Evolutionary conservation across 2,797 vertebrate genomes (phyloP), one percentile per base, ranked within the genome.

Genomic region (Telmatherina bonti): DNA sequence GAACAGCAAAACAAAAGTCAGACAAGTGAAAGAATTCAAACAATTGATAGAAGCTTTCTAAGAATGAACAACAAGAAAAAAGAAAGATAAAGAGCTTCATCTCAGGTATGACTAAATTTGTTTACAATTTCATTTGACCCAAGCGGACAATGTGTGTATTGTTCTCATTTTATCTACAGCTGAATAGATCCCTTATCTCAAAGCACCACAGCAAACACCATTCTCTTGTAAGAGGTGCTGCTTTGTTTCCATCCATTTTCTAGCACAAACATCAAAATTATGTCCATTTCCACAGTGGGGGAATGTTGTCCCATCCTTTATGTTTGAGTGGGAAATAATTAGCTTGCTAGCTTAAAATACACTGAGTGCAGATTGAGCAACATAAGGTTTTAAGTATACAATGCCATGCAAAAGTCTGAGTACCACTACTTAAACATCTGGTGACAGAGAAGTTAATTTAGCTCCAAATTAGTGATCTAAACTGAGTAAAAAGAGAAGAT

Each of bases 201-300:
- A 8, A 43, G 22, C 70, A 73, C 47, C 10, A 5, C 38, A 62
- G 58, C 53, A 62, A 73, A 84, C 80, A 67, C 54, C 65, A 73
- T 76, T 81, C 75, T 5, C 5, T 70, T 47, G 68, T 15, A 69
- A 76, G 70, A 69, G 68, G 62, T 36, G 54, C 22, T 76, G 60
- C 72, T 70, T 85, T 73, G 62, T 79, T 85, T 79, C 68, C 71
- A 78, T 69, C 56, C 36, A 69, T 64, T 81, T 85, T 47, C 24
- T 43, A 30, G 29, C 63, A 85, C 47, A 76, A 74, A 76, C 65
- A 69, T 58, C 31, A 74, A 60, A 74, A 74, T 79, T 77, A 43
- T 52, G 62, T 70, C 62, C 33, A 63, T 62, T 73, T 68, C 67
- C 54, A 53, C 51, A 62, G 69, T 53, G 67, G 26, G 31, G 55